phyloP scores from a whole-genome alignment of 2,797 vertebrate species.

The Pogonophryne albipinna region DNA sequence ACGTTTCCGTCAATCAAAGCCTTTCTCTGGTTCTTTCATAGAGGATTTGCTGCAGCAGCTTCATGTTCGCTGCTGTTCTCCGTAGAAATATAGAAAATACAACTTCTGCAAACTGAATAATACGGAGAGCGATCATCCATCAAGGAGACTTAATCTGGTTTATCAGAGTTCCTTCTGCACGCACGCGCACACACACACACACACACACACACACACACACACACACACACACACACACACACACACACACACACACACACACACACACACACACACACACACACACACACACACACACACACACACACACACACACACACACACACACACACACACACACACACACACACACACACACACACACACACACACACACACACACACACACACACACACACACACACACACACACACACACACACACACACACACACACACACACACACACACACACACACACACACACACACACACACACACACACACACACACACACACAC shows the following conservation, averaged over 20 bases:
- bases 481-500: slow-evolving; percentile 21
- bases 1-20: slow-evolving; percentile 45
- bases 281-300: slow-evolving; percentile 56
- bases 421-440: slow-evolving; percentile 34
- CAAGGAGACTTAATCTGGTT: slow-evolving; percentile 75
- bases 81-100: background rate
- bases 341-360: slow-evolving; percentile 35
- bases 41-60: slow-evolving; percentile 41
- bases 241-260: slow-evolving; percentile 48
- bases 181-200: slow-evolving; percentile 34
- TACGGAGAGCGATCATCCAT: slow-evolving; percentile 65
- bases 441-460: slow-evolving; percentile 37
- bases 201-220: slow-evolving; percentile 57
- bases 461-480: slow-evolving; percentile 26
- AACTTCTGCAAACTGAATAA: slow-evolving; percentile 59
- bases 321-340: slow-evolving; percentile 41
- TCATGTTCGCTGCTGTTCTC: slow-evolving; percentile 38
- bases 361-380: slow-evolving; percentile 21
- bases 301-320: slow-evolving; percentile 55
- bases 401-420: slow-evolving; percentile 35
- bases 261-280: slow-evolving; percentile 54
- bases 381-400: slow-evolving; percentile 28
- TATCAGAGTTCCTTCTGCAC: slow-evolving; percentile 72
- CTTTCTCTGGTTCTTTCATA: slow-evolving; percentile 15
- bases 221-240: slow-evolving; percentile 57